Evolutionary conservation across 2,888 invertebrate genomes (phyloP).

Genomic region (Apamea anceps): DNA sequence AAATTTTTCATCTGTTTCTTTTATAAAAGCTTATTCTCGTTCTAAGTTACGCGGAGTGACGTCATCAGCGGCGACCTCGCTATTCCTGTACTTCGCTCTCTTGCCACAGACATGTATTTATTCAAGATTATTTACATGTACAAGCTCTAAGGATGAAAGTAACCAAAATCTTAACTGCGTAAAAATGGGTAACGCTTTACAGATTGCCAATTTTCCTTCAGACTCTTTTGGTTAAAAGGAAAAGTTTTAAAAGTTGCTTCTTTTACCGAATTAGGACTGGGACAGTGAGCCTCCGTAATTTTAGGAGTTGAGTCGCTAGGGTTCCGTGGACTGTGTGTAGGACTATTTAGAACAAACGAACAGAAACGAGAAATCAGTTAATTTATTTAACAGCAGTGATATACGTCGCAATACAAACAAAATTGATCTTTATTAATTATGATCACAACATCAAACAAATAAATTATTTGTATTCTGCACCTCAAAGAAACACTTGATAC

Average conservation of each 20-base stretch:
- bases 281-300: neutral
- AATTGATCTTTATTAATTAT: neutral
- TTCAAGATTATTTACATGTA: constrained; percentile 38
- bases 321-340: neutral
- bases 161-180: constrained; percentile 17
- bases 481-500: neutral
- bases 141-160: constrained; percentile 20
- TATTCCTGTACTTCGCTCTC: neutral
- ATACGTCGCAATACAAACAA: neutral
- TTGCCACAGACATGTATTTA: constrained; percentile 10
- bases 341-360: neutral
- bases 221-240: constrained; percentile 16
- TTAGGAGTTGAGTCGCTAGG: neutral
- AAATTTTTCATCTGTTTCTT: neutral
- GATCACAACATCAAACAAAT: neutral
- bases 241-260: constrained; percentile 26
- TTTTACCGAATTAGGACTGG: constrained; percentile 28
- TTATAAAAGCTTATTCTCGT: neutral
- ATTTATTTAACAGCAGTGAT: neutral
- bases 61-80: neutral
- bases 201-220: constrained; percentile 45
- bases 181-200: constrained; percentile 23
- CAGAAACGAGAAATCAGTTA: neutral
- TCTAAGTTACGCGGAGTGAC: neutral
- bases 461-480: neutral